Conservation (phyloP, 2,888 invertebrate genomes). For the Diaperis boleti region DNA sequence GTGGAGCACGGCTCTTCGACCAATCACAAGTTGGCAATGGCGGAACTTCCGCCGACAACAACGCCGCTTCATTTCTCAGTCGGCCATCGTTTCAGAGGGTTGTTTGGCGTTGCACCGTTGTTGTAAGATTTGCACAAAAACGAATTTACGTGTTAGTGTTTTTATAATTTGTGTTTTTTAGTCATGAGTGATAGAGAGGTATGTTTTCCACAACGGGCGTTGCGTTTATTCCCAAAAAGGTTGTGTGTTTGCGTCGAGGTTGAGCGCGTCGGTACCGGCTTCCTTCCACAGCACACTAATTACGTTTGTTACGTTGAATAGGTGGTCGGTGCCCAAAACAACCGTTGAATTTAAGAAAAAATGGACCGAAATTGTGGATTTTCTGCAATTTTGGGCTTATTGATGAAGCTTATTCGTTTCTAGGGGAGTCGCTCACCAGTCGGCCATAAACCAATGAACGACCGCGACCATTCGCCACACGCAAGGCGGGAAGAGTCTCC, state of each 20-base stretch:
- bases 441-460: constrained; percentile 59
- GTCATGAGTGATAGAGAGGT: constrained; percentile 61
- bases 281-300: constrained; percentile 28
- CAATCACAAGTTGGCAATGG: constrained; percentile 15
- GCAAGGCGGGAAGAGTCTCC: constrained; percentile 64
- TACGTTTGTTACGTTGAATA: constrained; percentile 26
- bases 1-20: background rate
- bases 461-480: constrained; percentile 62
- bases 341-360: no score
- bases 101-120: constrained; percentile 14
- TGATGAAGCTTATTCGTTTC: constrained; percentile 45
- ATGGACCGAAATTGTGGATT: constrained; percentile 3
- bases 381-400: constrained; percentile 37
- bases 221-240: background rate
- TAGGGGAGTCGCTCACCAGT: constrained; percentile 61
- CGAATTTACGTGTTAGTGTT: constrained; percentile 1
- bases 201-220: constrained; percentile 43
- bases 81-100: constrained; percentile 25
- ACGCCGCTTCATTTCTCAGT: constrained; percentile 10
- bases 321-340: background rate
- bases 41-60: constrained; percentile 2
- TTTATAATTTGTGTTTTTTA: constrained; percentile 18
- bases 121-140: background rate
- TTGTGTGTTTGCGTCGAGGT: constrained; percentile 23
- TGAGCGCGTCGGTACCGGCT: constrained; percentile 41